Evolutionary conservation across 2,797 vertebrate genomes (phyloP), one percentile per base, ranked within the genome.

Genomic region (Erpetoichthys calabaricus): DNA sequence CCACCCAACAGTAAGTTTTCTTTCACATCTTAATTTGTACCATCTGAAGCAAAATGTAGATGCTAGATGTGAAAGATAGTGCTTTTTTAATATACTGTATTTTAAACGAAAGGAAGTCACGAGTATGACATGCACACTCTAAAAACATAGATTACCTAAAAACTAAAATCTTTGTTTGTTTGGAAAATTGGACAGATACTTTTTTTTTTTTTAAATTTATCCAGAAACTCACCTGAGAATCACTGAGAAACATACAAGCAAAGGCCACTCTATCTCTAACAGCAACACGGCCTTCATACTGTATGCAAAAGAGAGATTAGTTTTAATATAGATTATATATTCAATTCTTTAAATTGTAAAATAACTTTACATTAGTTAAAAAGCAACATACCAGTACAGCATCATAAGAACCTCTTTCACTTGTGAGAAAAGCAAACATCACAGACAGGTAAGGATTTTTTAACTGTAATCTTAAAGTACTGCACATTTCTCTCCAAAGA

Each of bases 401-500:
- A 10, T 99, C 95, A 3, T 96, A 99, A 46, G 84, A 81, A 53
- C 92, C 94, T 0, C 89, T 80, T 69, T 98, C 94, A 42, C 95
- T 98, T 42, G 96, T 99, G 70, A 99, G 87, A 68, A 99, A 99
- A 60, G 96, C 93, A 74, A 98, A 99, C 92, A 97, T 97, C 66
- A 94, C 84, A 56, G 92, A 92, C 49, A 99, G 79, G 74, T 99
- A 97, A 0, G 96, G 91, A 72, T 94, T 94, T 77, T 91, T 91
- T 60, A 98, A 44, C 5, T 98, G 95, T 62, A 96, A 72, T 55
- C 95, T 77, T 6, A 98, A 82, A 41, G 92, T 90, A 79, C 94
- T 91, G 79, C 95, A 99, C 96, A 99, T 99, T 79, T 99, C 96
- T 70, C 94, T 87, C 96, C 95, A 99, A 61, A 99, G 85, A 8